These are phyloP conservation scores for Glyphotaelius pellucidus DNA, from an alignment of 2,888 invertebrate genomes.

Conservation along the genomic window DNA sequence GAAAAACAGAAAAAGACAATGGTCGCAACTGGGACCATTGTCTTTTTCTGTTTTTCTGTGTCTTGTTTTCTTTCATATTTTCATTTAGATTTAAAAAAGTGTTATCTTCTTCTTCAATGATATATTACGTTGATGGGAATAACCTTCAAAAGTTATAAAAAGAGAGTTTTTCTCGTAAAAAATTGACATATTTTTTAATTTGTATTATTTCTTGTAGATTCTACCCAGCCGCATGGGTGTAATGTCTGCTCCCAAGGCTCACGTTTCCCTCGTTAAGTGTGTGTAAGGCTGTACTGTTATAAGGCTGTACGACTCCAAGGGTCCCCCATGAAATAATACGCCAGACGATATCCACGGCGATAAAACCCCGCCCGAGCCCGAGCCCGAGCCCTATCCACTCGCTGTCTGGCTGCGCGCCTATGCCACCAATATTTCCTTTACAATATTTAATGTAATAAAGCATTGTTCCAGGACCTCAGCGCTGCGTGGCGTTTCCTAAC, in stretches of 20 bases:
- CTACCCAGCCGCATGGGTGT: not conserved
- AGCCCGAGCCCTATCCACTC: not conserved
- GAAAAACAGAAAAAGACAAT: too few relatives aligned
- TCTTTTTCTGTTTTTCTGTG: too few relatives aligned
- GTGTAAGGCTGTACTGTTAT: not conserved
- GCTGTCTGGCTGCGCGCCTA: not conserved
- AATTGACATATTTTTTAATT: not conserved
- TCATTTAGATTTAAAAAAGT: too few relatives aligned
- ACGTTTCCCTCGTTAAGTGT: conserved; percentile 11
- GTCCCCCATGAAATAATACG: conserved; percentile 15
- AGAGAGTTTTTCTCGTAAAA: too few relatives aligned
- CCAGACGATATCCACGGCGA: conserved; percentile 13
- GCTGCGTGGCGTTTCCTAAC: not conserved
- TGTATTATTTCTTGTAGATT: not conserved
- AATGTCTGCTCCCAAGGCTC: not conserved
- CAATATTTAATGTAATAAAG: not conserved
- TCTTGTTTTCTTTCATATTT: too few relatives aligned
- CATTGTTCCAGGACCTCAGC: not conserved
- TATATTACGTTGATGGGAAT: too few relatives aligned
- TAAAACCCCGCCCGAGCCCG: not conserved
- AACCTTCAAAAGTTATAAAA: too few relatives aligned
- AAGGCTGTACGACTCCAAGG: not conserved
- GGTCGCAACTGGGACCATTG: too few relatives aligned
- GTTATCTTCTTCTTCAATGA: too few relatives aligned
- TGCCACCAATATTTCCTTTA: not conserved